Conservation (phyloP, 2,113 vertebrate genomes). For the Mustelus asterias region DNA sequence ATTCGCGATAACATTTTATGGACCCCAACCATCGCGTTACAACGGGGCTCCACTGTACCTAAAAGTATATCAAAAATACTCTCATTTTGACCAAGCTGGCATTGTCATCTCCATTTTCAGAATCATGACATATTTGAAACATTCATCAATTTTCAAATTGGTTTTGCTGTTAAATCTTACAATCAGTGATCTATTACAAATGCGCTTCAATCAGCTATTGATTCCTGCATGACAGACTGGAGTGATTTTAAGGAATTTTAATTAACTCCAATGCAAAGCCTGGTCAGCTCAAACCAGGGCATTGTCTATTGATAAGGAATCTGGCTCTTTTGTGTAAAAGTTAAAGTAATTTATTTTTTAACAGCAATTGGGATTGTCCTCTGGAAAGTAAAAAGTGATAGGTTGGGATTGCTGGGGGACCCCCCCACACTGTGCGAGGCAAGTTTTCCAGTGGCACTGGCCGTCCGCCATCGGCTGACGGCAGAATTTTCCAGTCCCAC, state of each 20-base stretch:
- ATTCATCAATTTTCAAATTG: background rate
- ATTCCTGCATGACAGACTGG: background rate
- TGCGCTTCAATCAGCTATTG: conserved; percentile 5
- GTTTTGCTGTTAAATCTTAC: background rate
- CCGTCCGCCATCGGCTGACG: no score
- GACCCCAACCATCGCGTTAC: no score
- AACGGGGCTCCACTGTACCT: no score
- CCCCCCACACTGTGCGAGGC: no score
- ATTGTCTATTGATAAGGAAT: background rate
- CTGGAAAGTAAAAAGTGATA: background rate
- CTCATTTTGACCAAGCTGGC: background rate
- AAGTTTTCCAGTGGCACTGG: no score
- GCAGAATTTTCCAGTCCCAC: no score
- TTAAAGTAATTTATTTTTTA: background rate
- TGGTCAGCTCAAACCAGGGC: background rate
- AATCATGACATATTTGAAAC: background rate
- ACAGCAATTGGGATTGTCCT: background rate
- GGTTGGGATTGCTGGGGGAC: no score
- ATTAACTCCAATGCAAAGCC: background rate
- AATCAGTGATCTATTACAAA: background rate
- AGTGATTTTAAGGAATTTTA: background rate
- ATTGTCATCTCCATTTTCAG: background rate
- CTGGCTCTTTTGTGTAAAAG: background rate
- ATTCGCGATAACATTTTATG: no score
- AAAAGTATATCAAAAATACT: background rate